Percentiles rank a stretch among this genome's conserved stretches.
Evolutionary conservation across 35 echinoderm and acorn worm species (phyloP).

Genomic region (Ophioderma brevispina): DNA sequence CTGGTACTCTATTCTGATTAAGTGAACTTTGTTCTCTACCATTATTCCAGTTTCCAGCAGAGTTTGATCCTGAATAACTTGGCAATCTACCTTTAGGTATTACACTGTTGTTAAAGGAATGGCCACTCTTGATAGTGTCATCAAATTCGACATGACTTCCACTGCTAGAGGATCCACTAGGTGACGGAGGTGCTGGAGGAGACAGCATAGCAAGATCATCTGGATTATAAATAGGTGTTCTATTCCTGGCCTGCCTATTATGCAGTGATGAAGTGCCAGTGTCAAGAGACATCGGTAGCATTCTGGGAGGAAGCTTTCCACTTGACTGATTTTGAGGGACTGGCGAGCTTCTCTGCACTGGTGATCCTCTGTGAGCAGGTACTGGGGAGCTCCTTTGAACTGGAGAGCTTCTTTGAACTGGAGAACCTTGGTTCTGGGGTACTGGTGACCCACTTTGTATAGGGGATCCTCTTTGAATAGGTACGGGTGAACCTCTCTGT

Average conservation of each 20-base stretch:
- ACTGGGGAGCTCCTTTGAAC: neutral
- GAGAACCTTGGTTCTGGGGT: neutral
- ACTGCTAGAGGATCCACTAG: neutral
- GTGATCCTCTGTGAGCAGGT: neutral
- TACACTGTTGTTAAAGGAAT: neutral
- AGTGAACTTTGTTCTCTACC: neutral
- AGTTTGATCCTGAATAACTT: neutral
- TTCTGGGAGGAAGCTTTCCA: neutral
- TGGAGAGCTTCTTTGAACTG: neutral
- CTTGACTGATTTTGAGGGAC: neutral
- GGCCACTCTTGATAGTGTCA: neutral
- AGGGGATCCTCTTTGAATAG: neutral
- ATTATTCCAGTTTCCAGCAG: neutral
- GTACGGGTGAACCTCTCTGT: neutral
- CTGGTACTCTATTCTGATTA: neutral
- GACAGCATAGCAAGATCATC: neutral
- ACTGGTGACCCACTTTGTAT: conserved; percentile 6
- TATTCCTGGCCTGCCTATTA: neutral
- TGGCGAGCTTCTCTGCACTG: neutral
- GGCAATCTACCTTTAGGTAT: neutral
- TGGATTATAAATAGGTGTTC: neutral
- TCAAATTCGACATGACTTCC: neutral
- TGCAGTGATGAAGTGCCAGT: neutral
- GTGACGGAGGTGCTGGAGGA: neutral
- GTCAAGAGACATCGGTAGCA: neutral